Conservation (phyloP, 2,888 invertebrate species). For the Tenthredo notha region DNA sequence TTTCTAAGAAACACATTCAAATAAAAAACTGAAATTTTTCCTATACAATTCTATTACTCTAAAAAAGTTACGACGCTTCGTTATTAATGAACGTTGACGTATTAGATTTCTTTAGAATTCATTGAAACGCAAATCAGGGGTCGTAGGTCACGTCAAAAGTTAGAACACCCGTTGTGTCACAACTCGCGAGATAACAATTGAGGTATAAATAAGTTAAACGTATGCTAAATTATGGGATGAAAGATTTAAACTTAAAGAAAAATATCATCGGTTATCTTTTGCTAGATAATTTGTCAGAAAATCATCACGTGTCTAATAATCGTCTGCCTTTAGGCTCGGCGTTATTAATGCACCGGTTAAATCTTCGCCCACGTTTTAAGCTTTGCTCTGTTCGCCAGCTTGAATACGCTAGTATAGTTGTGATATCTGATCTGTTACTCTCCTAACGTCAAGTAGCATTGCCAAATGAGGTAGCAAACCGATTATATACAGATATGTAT, state of each 20-base stretch:
- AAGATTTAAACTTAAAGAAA: neutral
- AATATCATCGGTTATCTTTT: neutral
- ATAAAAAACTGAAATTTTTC: neutral
- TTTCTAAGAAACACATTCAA: neutral
- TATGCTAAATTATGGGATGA: neutral
- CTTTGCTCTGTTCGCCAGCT: neutral
- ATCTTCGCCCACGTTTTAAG: constrained; percentile 44
- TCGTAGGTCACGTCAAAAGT: constrained; percentile 46
- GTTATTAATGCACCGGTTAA: constrained; percentile 32
- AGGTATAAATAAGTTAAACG: neutral
- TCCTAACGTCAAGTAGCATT: neutral
- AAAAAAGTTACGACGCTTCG: too few relatives aligned
- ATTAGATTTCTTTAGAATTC: constrained; percentile 7
- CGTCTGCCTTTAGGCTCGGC: constrained; percentile 1
- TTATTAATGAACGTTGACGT: constrained; percentile 47
- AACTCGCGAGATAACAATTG: constrained; percentile 6
- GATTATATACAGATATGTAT: neutral
- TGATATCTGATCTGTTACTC: neutral
- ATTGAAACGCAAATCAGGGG: constrained; percentile 44
- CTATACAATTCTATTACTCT: neutral
- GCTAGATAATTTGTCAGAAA: constrained; percentile 50
- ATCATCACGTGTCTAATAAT: constrained; percentile 49
- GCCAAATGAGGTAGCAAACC: neutral
- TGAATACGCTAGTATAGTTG: too few relatives aligned
- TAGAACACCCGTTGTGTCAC: neutral